Percentiles rank a stretch among this genome's conserved stretches.
These are phyloP conservation scores for Chromoteleia sp. DNA, from an alignment of 2,888 invertebrate species.

Conservation along the genomic window DNA sequence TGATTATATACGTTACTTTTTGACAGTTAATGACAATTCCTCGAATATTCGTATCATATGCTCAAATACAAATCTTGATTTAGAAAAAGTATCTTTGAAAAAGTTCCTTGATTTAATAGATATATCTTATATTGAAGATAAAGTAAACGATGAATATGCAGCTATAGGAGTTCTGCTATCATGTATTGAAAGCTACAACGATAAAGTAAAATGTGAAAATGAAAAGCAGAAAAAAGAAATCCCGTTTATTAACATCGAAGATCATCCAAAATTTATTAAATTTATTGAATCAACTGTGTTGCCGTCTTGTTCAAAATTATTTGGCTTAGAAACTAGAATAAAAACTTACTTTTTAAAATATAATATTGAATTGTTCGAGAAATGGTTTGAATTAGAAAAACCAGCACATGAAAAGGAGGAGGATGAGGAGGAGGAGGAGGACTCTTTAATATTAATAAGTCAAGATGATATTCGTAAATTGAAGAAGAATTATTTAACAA, in stretches of 20 bases:
- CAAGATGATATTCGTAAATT: background rate
- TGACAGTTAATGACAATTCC: background rate
- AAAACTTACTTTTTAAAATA: too few relatives aligned
- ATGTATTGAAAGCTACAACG: background rate
- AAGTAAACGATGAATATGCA: slow-evolving; percentile 9
- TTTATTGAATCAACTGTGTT: slow-evolving; percentile 5
- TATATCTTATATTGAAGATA: slow-evolving; percentile 73
- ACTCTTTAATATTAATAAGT: too few relatives aligned
- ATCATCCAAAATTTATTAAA: slow-evolving; percentile 19
- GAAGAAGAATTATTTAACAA: slow-evolving; percentile 1
- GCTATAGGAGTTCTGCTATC: background rate
- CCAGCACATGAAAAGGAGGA: background rate
- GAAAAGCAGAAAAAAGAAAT: background rate
- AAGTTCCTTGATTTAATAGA: slow-evolving; percentile 17
- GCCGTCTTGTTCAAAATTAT: too few relatives aligned
- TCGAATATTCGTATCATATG: background rate
- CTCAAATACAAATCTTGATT: background rate
- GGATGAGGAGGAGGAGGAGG: too few relatives aligned
- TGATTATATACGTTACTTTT: slow-evolving; percentile 13
- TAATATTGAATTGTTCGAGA: too few relatives aligned
- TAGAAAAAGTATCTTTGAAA: slow-evolving; percentile 49
- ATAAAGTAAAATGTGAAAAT: background rate
- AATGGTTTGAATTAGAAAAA: slow-evolving; percentile 8
- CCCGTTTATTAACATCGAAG: slow-evolving; percentile 21
- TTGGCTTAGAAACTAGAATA: too few relatives aligned